Evolutionary conservation across 2,113 vertebrate species (phyloP), one percentile per base, ranked within the genome.

Genomic region (Prunella himalayana): DNA sequence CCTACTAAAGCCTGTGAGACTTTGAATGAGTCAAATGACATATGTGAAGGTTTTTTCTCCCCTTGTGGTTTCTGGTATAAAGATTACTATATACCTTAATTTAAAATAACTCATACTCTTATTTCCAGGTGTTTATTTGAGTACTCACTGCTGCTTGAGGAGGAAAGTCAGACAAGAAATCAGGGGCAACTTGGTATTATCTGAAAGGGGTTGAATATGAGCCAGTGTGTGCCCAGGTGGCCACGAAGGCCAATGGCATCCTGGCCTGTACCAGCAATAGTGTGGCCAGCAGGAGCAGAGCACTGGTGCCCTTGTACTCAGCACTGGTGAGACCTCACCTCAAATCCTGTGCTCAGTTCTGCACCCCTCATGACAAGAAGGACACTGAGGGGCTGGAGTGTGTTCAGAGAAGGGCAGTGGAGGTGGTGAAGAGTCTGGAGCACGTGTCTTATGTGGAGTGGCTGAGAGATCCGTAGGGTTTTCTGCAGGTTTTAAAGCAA

Each of bases 91-190:
- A 28, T 18, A 22, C 8, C 66, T 77, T 33, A 41, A 88, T 66
- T 57, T 88, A 33, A n/a, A 83, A 75, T 16, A 57, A 37, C 37
- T 45, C 0, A 0, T 22, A 35, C 9, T 41, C 16, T 45, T 61
- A 37, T 82, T 93, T 80, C 24, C 25, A 37, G 17, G 27, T 42
- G 31, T 0, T 60, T 45, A 68, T 15, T 11, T 54, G 16, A 22
- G 2, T 63, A 63, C 11, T 71, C 35, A 3, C 15, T 0, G 1
- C 4, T 2, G 0, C 66, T 79, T 71, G 28, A 75, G 13, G 44
- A 76, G 86, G 25, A 51, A 85, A 59, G 27, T 60, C 41, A 45
- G 23, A 24, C 7, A 86, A 75, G 16, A 51, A 50, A 82, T 37
- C 7, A 4, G 22, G 10, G 13, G 13, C 57, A 41, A 41, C 18